Conservation (phyloP, 2,888 invertebrate genomes). For the Thumatha senex region DNA sequence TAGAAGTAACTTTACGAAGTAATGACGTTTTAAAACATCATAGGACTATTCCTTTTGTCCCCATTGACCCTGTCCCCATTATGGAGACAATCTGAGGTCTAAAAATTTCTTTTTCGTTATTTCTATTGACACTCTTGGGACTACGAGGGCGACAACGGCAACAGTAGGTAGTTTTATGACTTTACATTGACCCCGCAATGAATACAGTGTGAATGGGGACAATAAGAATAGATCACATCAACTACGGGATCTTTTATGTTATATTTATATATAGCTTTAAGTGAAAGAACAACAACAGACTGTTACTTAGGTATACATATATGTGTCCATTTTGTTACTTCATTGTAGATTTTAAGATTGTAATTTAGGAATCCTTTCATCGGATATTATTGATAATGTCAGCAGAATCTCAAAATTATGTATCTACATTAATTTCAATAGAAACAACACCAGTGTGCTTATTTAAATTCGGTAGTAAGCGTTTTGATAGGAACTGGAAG, state of each 20-base stretch:
- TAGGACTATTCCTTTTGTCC: too few species aligned
- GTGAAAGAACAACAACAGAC: slow-evolving; percentile 59
- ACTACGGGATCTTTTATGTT: slow-evolving; percentile 54
- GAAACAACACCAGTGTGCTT: not conserved
- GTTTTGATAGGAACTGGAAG: too few species aligned
- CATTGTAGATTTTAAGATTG: slow-evolving; percentile 42
- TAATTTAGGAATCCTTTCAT: slow-evolving; percentile 33
- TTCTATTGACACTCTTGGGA: too few species aligned
- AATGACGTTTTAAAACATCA: slow-evolving; percentile 23
- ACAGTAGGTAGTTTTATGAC: too few species aligned
- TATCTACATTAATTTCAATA: not conserved
- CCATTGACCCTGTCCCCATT: too few species aligned
- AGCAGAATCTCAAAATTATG: slow-evolving; percentile 44
- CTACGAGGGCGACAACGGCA: too few species aligned
- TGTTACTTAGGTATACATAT: slow-evolving; percentile 53
- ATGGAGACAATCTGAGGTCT: too few species aligned
- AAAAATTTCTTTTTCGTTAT: too few species aligned
- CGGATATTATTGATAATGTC: slow-evolving; percentile 25
- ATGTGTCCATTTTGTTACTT: slow-evolving; percentile 51
- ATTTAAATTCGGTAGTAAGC: too few species aligned
- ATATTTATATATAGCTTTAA: slow-evolving; percentile 58
- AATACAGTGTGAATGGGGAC: too few species aligned
- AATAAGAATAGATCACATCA: slow-evolving; percentile 18
- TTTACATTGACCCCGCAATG: too few species aligned
- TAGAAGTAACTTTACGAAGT: slow-evolving; percentile 36